These are phyloP conservation scores for Bergia puertoricense DNA, from an alignment of 92 coral and sea anemone genomes.

Conservation along the genomic window DNA sequence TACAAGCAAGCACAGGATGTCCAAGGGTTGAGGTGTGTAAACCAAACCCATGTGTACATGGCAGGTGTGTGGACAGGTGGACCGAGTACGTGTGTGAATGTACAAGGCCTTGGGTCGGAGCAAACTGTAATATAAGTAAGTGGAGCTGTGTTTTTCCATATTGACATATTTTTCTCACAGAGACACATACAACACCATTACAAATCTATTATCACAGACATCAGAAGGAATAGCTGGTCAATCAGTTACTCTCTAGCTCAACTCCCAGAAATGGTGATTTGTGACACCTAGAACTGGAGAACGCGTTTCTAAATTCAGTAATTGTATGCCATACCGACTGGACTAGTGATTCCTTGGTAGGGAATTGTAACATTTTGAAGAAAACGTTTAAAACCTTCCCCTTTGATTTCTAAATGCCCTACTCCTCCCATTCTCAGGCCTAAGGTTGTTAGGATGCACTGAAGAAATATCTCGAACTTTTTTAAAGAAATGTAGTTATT, in stretches of 20 bases:
- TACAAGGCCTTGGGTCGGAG: constrained; percentile 72
- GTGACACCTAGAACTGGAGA: background rate
- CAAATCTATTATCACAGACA: background rate
- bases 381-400: background rate
- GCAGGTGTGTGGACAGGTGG: constrained; percentile 88
- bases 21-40: constrained; percentile 78
- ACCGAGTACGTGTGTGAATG: constrained; percentile 84
- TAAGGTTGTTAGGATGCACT: background rate
- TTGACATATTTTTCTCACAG: background rate
- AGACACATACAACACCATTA: background rate
- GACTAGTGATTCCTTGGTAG: no score
- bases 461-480: background rate
- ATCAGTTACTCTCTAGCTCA: no score
- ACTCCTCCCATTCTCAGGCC: background rate
- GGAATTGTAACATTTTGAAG: no score
- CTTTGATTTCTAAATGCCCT: background rate
- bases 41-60: constrained; percentile 84
- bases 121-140: constrained; percentile 87
- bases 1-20: constrained; percentile 64
- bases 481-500: no score
- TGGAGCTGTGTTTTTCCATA: background rate
- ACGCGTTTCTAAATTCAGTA: background rate
- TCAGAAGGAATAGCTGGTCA: background rate
- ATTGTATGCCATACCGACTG: no score
- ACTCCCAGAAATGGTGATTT: background rate